Percentiles rank a stretch among this genome's conserved stretches.
Conservation (phyloP, 2,797 vertebrate species). For the Naso thynnoides region DNA sequence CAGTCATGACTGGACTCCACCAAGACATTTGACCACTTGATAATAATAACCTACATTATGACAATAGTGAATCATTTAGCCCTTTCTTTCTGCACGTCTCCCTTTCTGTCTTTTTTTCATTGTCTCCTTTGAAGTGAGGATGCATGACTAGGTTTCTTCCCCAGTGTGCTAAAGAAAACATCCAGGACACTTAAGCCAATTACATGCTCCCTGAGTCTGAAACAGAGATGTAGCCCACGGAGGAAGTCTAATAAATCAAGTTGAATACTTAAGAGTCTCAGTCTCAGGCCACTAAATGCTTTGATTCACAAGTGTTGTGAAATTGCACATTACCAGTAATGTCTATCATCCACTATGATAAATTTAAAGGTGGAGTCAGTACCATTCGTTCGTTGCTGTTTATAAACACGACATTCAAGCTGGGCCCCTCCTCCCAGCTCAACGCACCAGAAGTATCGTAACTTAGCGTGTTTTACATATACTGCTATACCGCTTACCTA, state of each 20-base stretch:
- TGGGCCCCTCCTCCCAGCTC: too few species aligned
- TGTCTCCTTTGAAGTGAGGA: constrained; percentile 42
- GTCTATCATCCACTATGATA: constrained; percentile 18
- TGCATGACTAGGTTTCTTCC: constrained; percentile 39
- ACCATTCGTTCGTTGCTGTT: too few species aligned
- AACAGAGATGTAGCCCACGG: constrained; percentile 33
- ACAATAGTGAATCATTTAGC: constrained; percentile 41
- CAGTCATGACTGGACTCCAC: constrained; percentile 38
- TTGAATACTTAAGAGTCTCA: constrained; percentile 43
- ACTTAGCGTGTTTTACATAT: too few species aligned
- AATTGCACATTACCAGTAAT: constrained; percentile 29
- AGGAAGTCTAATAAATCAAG: constrained; percentile 53
- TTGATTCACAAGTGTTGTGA: constrained; percentile 31
- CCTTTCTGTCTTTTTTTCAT: constrained; percentile 14
- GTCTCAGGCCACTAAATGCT: constrained; percentile 16
- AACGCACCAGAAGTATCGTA: too few species aligned
- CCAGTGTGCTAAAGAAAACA: constrained; percentile 46
- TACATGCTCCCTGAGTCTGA: constrained; percentile 51
- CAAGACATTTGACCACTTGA: constrained; percentile 33
- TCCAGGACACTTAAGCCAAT: constrained; percentile 58
- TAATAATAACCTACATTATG: constrained; percentile 45
- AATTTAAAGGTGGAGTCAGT: too few species aligned
- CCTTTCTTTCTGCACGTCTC: constrained; percentile 30
- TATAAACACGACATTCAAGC: too few species aligned
- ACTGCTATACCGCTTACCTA: too few species aligned